Conservation (phyloP, 2,888 invertebrate species). For the Pardosa pseudoannulata region DNA sequence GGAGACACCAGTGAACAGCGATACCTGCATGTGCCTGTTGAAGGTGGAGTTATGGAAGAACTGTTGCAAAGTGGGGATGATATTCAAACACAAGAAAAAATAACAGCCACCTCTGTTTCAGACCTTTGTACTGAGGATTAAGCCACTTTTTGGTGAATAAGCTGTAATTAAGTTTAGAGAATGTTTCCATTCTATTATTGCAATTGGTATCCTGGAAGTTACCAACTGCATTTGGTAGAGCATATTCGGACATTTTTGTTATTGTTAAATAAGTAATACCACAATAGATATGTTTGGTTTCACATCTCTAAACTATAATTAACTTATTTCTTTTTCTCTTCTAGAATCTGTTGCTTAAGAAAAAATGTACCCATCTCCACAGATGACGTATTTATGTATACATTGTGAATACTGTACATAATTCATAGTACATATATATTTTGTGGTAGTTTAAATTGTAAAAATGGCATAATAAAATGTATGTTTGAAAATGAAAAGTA, state of each 20-base stretch:
- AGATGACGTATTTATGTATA: background rate
- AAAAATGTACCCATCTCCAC: no score
- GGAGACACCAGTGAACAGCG: conserved; percentile 22
- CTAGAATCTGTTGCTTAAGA: no score
- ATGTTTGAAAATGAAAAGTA: no score
- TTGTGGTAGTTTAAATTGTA: background rate
- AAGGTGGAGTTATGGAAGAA: conserved; percentile 44
- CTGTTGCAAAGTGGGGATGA: conserved; percentile 26
- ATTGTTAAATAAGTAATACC: no score
- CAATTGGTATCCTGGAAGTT: background rate
- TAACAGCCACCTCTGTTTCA: background rate
- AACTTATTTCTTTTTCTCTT: no score
- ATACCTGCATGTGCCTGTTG: conserved; percentile 48
- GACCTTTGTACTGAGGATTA: background rate
- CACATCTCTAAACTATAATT: no score
- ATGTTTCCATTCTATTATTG: background rate
- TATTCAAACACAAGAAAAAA: conserved; percentile 34
- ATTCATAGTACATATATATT: background rate
- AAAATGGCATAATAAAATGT: background rate
- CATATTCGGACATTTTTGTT: no score
- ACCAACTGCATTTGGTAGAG: conserved; percentile 4
- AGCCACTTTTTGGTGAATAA: background rate
- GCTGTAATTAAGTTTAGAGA: background rate
- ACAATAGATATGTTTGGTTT: no score
- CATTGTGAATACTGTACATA: background rate